Evolutionary conservation across 1,140 invertebrate genomes (phyloP).

Genomic region (Drosophila subpulchrella): DNA sequence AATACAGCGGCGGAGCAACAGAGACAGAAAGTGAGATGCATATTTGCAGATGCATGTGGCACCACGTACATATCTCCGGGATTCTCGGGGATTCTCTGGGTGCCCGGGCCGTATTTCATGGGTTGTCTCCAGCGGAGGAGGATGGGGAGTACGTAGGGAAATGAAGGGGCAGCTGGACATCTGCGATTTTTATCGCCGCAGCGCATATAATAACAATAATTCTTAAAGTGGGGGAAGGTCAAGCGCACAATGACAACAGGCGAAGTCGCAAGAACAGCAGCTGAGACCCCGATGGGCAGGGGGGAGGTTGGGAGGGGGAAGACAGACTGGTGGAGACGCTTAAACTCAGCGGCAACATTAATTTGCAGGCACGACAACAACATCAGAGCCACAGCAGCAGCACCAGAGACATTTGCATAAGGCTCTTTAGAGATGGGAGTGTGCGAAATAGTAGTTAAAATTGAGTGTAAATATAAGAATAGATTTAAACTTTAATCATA

Average conservation of each 20-base stretch:
- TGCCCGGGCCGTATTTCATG: constrained; percentile 76
- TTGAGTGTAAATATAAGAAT: not conserved
- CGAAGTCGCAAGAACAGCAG: constrained; percentile 74
- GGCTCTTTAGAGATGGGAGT: constrained; percentile 11
- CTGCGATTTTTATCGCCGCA: constrained; percentile 83
- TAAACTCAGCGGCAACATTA: constrained; percentile 82
- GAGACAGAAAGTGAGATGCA: constrained; percentile 38
- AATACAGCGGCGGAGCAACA: constrained; percentile 55
- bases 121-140: constrained; percentile 64
- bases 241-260: constrained; percentile 73
- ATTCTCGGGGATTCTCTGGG: constrained; percentile 45
- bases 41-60: constrained; percentile 56
- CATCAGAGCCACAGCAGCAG: constrained; percentile 38
- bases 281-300: constrained; percentile 38
- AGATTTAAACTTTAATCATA: too few species aligned
- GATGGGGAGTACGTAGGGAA: not conserved
- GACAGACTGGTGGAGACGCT: constrained; percentile 61
- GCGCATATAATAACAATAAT: constrained; percentile 84
- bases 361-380: constrained; percentile 69
- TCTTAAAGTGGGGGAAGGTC: constrained; percentile 84
- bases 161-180: constrained; percentile 60
- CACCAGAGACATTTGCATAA: constrained; percentile 68
- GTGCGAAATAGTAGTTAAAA: not conserved
- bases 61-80: constrained; percentile 23
- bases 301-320: constrained; percentile 19